Evolutionary conservation across 2,888 invertebrate genomes (phyloP), one percentile per base, ranked within the genome.

Genomic region (Orthonevra nobilis): DNA sequence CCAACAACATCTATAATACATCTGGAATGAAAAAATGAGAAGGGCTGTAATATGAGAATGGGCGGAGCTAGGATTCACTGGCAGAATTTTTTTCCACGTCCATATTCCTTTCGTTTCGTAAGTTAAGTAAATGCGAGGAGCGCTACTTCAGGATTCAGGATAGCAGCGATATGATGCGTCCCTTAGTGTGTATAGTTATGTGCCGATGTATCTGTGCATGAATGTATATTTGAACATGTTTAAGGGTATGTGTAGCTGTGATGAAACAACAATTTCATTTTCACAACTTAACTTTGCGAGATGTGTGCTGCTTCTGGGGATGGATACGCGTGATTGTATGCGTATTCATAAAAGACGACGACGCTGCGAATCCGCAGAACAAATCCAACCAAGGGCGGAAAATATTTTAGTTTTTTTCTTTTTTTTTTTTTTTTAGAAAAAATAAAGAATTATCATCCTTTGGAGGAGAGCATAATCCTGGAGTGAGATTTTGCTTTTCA

Each of bases 11-110:
- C 50, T 42, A 66, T 58, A 58, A 58, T 66, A 66, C 42, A 64
- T 66, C 46, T 54, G 42, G 42, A 72, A 69, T 44, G 72, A 60
- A 75, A 63, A 70, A 75, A 58, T 63, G 63, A 58, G 44, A 58
- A 70, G 75, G 58, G 72, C 64, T 77, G 72, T 63, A 72, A 77
- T 72, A 77, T 72, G 72, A 77, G 72, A 77, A 70, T 72, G 77
- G 77, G 77, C 77, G 77, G 77, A 77, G 77, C 64, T 28, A 77
- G 77, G 63, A 72, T 46, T 77, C 72, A 15, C n/a, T 60, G 26
- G 32, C n/a, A n/a, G 60, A 48, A 63, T 64, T 77, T 75, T 74
- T 70, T 77, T 28, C 44, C 48, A n/a, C 23, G 30, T 14, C 44
- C 66, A 64, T 72, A 46, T 52, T 70, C 54, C 61, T 52, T 77